A percentile compares a stretch with the other conserved stretches of the same genome.
Evolutionary conservation across 2,888 invertebrate genomes (phyloP).

Genomic region (Chorisops tibialis): DNA sequence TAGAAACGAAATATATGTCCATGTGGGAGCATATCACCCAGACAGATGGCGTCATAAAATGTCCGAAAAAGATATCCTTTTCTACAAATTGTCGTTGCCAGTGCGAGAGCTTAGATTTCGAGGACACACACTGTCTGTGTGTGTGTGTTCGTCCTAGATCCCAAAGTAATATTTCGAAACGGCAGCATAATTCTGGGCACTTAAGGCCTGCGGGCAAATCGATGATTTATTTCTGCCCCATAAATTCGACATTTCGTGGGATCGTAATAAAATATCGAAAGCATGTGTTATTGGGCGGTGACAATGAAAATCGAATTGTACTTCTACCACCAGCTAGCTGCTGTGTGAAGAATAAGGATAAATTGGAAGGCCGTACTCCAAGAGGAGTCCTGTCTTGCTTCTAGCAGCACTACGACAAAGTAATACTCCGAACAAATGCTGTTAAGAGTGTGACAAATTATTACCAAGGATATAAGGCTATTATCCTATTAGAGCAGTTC

Average conservation of each 20-base stretch:
- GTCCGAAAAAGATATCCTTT: no score
- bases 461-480: conserved; percentile 1
- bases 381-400: neutral
- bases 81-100: no score
- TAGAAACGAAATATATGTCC: no score
- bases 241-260: conserved; percentile 18
- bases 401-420: neutral
- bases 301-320: conserved; percentile 22
- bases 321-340: neutral
- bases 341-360: neutral
- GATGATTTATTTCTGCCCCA: conserved; percentile 17
- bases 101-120: no score
- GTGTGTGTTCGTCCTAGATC: no score
- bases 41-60: no score
- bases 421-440: neutral
- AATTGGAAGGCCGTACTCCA: neutral
- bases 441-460: conserved; percentile 10
- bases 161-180: no score
- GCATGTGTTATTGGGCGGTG: conserved; percentile 24
- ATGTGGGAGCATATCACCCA: no score
- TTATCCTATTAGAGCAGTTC: no score
- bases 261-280: conserved; percentile 15
- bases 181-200: no score
- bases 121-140: no score
- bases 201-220: no score